A percentile compares a stretch with the other conserved stretches of the same genome.
phyloP scores from a whole-genome alignment of 2,797 vertebrate genomes.

The Peromyscus nudipes region DNA sequence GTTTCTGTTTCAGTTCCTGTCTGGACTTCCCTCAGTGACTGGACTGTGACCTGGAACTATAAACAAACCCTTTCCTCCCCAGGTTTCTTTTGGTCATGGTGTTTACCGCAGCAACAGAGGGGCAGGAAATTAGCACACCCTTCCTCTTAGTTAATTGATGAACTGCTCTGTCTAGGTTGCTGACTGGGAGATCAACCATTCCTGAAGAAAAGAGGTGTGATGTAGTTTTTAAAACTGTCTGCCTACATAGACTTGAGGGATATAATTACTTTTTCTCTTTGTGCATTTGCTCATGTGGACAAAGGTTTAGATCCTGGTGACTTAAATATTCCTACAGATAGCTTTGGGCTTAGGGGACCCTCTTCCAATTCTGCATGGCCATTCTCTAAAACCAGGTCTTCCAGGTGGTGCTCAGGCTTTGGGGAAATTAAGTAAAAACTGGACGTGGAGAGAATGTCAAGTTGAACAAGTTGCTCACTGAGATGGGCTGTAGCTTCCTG shows the following conservation, averaged over 20 bases:
- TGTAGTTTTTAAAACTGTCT: background rate
- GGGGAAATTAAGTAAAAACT: background rate
- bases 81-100: background rate
- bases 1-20: background rate
- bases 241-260: background rate
- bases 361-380: background rate
- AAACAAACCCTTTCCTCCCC: background rate
- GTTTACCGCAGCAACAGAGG: background rate
- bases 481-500: constrained; percentile 6
- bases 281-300: background rate
- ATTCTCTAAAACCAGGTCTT: constrained; percentile 2
- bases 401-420: background rate
- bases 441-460: background rate
- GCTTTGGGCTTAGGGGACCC: background rate
- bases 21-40: background rate
- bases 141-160: background rate
- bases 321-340: background rate
- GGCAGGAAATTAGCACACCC: background rate
- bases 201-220: background rate
- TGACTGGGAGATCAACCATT: background rate
- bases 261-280: background rate
- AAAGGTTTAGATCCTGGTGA: constrained; percentile 25
- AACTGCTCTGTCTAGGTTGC: background rate
- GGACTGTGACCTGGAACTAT: background rate
- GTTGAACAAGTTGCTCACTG: background rate